These are phyloP conservation scores for Baronia brevicornis DNA, from an alignment of 2,888 invertebrate species.

Conservation along the genomic window DNA sequence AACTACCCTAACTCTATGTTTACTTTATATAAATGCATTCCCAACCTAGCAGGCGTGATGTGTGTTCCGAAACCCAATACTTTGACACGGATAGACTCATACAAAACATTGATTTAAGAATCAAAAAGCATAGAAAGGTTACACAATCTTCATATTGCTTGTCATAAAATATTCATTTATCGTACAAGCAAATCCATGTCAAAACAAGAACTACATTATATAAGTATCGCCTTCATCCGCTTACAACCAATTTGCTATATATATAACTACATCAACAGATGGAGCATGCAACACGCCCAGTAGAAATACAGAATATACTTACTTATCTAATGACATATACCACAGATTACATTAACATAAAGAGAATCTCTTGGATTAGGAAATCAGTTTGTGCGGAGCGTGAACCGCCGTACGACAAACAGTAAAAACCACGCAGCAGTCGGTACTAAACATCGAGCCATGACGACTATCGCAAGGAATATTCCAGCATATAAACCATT, in stretches of 20 bases:
- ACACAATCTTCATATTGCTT: too few species aligned
- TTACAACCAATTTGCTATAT: slow-evolving; percentile 4
- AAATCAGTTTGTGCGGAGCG: slow-evolving; percentile 46
- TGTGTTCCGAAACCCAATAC: slow-evolving; percentile 13
- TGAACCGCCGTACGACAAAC: slow-evolving; percentile 24
- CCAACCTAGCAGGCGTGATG: slow-evolving; percentile 44
- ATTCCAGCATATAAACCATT: too few species aligned
- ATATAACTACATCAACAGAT: neutral
- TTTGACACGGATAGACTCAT: neutral
- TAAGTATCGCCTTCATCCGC: neutral
- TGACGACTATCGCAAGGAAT: too few species aligned
- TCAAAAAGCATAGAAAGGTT: too few species aligned
- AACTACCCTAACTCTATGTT: slow-evolving; percentile 24
- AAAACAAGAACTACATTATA: slow-evolving; percentile 6
- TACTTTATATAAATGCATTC: slow-evolving; percentile 57
- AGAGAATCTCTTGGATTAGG: slow-evolving; percentile 42
- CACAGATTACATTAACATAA: slow-evolving; percentile 22
- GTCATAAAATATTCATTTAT: too few species aligned
- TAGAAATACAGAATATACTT: neutral
- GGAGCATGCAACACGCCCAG: neutral
- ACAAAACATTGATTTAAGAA: too few species aligned
- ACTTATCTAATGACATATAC: neutral
- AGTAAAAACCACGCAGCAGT: slow-evolving; percentile 5
- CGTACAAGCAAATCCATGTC: too few species aligned
- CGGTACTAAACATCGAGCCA: too few species aligned